Evolutionary conservation across 2,113 vertebrate genomes (phyloP), one percentile per base, ranked within the genome.

Genomic region (Oostethus manadensis): DNA sequence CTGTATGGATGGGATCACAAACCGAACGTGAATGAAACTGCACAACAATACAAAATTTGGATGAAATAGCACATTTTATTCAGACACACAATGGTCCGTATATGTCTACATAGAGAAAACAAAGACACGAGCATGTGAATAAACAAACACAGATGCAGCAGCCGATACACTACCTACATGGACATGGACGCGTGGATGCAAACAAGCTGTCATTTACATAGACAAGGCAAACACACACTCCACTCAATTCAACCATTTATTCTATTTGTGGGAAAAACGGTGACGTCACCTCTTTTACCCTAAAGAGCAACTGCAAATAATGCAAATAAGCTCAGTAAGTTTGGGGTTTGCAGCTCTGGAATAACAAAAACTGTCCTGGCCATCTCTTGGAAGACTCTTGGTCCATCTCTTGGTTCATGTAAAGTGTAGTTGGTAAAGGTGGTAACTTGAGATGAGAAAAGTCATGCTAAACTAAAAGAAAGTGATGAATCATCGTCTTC

Each of bases 61-160:
- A 43, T 33, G 53, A 51, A 44, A 51, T 17, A 45, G 11, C 33
- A 53, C 10, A 42, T 33, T 44, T 23, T 45, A 20, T 8, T 16
- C 47, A 47, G 47, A 18, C 57, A 60, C 23, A 60, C 43, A 58
- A 22, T 15, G 23, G 58, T 16, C 46, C 44, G 21, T 47, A 44
- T 62, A 18, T 53, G 45, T 55, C 53, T 47, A 18, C 33, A 60
- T 11, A 29, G 48, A 63, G 47, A 20, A 16, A 9, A 42, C 14
- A 42, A 33, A 17, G 2, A 51, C 23, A 48, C 21, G 56, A 58
- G 60, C 26, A 60, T 68, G 44, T 40, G 53, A 58, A 58, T 42
- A 66, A 63, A 64, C 65, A 56, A 33, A 58, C 66, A 61, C 62
- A 76, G 60, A 81, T 68, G 47, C 57, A 65, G 46, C 53, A 23